phyloP scores from a whole-genome alignment of 1,140 invertebrate species.

The Lasaia peninsularis region DNA sequence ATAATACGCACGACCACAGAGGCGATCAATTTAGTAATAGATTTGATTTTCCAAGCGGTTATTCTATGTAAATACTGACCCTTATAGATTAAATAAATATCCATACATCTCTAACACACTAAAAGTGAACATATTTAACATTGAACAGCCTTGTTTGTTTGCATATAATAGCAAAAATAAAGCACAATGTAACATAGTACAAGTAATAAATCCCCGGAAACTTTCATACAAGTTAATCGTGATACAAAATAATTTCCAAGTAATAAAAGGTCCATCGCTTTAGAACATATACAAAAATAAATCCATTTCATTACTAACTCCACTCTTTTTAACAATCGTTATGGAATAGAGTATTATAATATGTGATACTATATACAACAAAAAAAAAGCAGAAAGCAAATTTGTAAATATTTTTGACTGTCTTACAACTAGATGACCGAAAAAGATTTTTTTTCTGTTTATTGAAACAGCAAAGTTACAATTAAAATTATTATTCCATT shows the following conservation, averaged over 20 bases:
- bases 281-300: too few relatives aligned
- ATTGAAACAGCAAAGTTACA: too few relatives aligned
- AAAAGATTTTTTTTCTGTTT: too few relatives aligned
- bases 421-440: too few relatives aligned
- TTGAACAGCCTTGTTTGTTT: conserved; percentile 10
- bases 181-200: neutral
- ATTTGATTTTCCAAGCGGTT: neutral
- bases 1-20: too few relatives aligned
- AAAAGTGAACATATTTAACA: conserved; percentile 3
- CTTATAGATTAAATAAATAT: conserved; percentile 25
- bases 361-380: too few relatives aligned
- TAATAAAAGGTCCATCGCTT: neutral
- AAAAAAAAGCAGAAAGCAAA: too few relatives aligned
- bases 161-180: conserved; percentile 4
- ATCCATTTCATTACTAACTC: too few relatives aligned
- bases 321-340: too few relatives aligned
- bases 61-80: neutral
- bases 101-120: conserved; percentile 30
- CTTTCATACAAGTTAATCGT: neutral
- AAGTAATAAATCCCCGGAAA: neutral
- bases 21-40: neutral
- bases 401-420: too few relatives aligned
- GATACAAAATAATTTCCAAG: neutral
- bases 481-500: too few relatives aligned
- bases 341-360: too few relatives aligned